phyloP scores from a whole-genome alignment of 2,888 invertebrate species.

The Bellardia pandia region DNA sequence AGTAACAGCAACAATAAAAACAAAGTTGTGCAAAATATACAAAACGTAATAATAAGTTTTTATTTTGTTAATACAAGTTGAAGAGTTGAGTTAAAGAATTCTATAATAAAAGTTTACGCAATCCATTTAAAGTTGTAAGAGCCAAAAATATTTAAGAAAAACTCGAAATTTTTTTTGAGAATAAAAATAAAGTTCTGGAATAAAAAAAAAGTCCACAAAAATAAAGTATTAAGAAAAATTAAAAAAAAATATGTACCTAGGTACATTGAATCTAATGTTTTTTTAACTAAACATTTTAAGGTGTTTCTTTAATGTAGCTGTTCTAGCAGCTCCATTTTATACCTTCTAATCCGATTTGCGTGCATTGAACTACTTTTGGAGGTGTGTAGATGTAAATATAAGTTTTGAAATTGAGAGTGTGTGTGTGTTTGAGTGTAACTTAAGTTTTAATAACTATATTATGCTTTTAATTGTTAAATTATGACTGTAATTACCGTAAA shows the following conservation, averaged over 20 bases:
- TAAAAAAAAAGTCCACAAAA: background rate
- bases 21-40: slow-evolving; percentile 41
- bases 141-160: background rate
- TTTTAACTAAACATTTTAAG: background rate
- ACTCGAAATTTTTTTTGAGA: background rate
- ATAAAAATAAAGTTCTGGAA: background rate
- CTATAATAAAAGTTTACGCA: slow-evolving; percentile 39
- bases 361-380: slow-evolving; percentile 79
- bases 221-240: background rate
- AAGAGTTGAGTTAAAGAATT: slow-evolving; percentile 31
- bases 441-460: slow-evolving; percentile 36
- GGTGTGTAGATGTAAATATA: slow-evolving; percentile 10
- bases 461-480: slow-evolving; percentile 30
- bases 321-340: slow-evolving; percentile 51
- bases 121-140: slow-evolving; percentile 38
- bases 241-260: no score
- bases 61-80: slow-evolving; percentile 1
- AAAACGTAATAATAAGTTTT: slow-evolving; percentile 48
- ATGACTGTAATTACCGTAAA: slow-evolving; percentile 54
- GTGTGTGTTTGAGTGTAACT: background rate
- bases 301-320: slow-evolving; percentile 19
- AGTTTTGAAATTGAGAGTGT: slow-evolving; percentile 14
- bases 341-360: slow-evolving; percentile 81
- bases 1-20: slow-evolving; percentile 2
- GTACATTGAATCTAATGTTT: no score